These are phyloP conservation scores for Sylvia borin DNA, from an alignment of 2,797 vertebrate species.

Conservation along the genomic window DNA sequence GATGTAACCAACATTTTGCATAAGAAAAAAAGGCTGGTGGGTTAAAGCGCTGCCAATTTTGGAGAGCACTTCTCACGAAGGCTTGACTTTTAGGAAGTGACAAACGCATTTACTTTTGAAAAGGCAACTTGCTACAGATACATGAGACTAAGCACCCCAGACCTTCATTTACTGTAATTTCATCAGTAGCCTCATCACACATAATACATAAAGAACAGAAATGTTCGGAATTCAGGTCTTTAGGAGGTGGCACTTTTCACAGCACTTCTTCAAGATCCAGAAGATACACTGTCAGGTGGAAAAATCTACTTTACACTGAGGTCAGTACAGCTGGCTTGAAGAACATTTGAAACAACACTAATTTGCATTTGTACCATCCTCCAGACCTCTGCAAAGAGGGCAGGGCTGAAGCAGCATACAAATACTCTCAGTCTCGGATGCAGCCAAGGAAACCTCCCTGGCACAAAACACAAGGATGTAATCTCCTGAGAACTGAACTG, in stretches of 20 bases:
- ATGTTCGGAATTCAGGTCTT: neutral
- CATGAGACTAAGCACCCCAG: neutral
- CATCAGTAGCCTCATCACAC: neutral
- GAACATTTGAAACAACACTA: neutral
- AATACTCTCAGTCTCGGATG: neutral
- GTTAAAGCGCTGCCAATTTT: slow-evolving; percentile 42
- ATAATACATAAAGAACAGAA: neutral
- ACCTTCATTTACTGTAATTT: neutral
- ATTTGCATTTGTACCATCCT: neutral
- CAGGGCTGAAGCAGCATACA: neutral
- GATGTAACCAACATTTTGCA: neutral
- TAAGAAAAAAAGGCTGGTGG: neutral
- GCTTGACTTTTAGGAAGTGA: slow-evolving; percentile 62
- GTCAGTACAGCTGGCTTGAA: neutral
- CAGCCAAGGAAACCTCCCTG: fast-evolving
- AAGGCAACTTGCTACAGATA: slow-evolving; percentile 32
- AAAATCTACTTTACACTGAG: neutral
- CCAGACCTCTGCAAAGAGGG: neutral
- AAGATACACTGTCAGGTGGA: neutral
- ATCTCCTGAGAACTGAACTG: neutral
- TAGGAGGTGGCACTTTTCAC: neutral
- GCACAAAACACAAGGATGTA: neutral
- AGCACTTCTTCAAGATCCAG: neutral
- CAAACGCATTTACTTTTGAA: neutral
- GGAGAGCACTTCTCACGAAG: slow-evolving; percentile 59